A percentile compares a stretch with the other conserved stretches of the same genome.
phyloP scores from a whole-genome alignment of 1,140 invertebrate genomes.

The Drosophila novamexicana region DNA sequence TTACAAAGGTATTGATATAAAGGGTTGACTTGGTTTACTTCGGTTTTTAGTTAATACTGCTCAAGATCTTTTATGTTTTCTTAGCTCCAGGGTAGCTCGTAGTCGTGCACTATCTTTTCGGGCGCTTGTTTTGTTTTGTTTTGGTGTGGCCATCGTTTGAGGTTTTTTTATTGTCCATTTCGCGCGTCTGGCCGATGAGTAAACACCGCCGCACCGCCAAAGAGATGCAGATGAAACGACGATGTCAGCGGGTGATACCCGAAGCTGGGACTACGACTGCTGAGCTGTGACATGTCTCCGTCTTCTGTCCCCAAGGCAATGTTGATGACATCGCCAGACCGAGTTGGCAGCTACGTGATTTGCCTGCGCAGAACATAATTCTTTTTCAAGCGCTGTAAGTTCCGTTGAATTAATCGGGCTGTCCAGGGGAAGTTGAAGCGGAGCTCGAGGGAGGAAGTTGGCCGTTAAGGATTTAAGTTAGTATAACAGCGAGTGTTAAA shows the following conservation, averaged over 20 bases:
- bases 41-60: neutral
- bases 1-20: too few relatives aligned
- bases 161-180: constrained; percentile 64
- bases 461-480: constrained; percentile 61
- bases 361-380: constrained; percentile 55
- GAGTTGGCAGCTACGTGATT: constrained; percentile 67
- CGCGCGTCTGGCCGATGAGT: constrained; percentile 63
- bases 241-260: constrained; percentile 71
- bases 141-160: constrained; percentile 52
- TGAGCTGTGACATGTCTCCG: constrained; percentile 45
- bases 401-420: constrained; percentile 48
- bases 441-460: neutral
- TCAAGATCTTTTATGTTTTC: neutral
- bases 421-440: neutral
- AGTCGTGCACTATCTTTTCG: neutral
- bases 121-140: constrained; percentile 37
- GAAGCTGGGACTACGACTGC: constrained; percentile 36
- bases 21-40: too few relatives aligned
- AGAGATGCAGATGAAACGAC: constrained; percentile 72
- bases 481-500: neutral
- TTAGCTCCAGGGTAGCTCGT: neutral
- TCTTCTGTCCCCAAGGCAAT: constrained; percentile 17
- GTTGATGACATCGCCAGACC: constrained; percentile 42
- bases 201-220: constrained; percentile 65
- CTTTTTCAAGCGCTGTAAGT: constrained; percentile 49